Evolutionary conservation across 2,888 invertebrate genomes (phyloP).

Genomic region (Zaprionus obscuricornis): DNA sequence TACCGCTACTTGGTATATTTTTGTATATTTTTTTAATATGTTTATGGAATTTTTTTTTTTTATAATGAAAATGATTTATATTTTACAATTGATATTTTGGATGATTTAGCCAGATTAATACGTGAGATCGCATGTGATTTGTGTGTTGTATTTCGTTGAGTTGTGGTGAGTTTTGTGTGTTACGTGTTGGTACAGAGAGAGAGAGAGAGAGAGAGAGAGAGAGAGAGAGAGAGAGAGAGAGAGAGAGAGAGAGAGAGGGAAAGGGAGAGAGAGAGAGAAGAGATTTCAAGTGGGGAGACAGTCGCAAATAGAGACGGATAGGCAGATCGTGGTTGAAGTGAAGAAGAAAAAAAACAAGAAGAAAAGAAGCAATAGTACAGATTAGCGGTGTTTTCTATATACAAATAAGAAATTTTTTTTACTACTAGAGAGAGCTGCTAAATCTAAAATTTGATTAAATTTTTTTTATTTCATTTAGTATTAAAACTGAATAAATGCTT

Average conservation of each 20-base stretch:
- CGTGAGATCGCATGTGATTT: constrained; percentile 26
- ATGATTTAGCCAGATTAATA: constrained; percentile 49
- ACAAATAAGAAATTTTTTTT: constrained; percentile 50
- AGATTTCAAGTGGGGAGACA: constrained; percentile 53
- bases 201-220: constrained; percentile 8
- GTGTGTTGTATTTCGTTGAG: constrained; percentile 40
- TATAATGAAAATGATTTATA: constrained; percentile 39
- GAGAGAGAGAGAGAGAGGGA: constrained; percentile 33
- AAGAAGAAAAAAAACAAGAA: constrained; percentile 72
- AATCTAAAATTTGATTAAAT: constrained; percentile 20
- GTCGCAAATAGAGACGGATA: constrained; percentile 54
- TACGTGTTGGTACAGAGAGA: constrained; percentile 18
- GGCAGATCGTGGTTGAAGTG: constrained; percentile 66
- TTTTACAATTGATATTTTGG: constrained; percentile 15
- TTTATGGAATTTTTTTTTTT: constrained; percentile 28
- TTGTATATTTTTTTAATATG: constrained; percentile 5
- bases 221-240: constrained; percentile 21
- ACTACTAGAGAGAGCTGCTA: constrained; percentile 55
- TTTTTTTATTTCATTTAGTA: neutral
- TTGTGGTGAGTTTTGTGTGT: too few relatives aligned
- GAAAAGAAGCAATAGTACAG: constrained; percentile 77
- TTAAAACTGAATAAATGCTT: constrained; percentile 6
- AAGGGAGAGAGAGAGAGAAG: constrained; percentile 33
- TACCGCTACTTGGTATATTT: constrained; percentile 75
- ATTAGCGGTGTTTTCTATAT: constrained; percentile 74